These are phyloP conservation scores for Gobiocypris rarus DNA, from an alignment of 2,113 vertebrate genomes.

Conservation along the genomic window DNA sequence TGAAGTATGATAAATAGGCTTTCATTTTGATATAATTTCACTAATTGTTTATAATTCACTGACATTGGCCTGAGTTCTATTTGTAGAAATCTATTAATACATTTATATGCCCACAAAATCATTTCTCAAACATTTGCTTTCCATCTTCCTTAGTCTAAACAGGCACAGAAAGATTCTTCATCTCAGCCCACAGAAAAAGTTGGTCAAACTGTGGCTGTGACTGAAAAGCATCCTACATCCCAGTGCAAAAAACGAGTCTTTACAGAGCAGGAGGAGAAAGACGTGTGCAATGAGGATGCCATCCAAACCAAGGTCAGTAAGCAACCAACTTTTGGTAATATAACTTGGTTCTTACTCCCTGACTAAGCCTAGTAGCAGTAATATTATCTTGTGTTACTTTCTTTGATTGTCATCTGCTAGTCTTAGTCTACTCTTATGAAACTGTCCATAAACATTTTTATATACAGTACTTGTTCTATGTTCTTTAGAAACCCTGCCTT, in stretches of 20 bases:
- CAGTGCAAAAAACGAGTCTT: conserved; percentile 55
- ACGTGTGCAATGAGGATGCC: conserved; percentile 46
- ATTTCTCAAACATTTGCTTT: not conserved
- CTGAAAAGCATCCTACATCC: conserved; percentile 50
- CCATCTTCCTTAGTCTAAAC: conserved; percentile 60
- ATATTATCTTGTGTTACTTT: not conserved
- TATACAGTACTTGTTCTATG: not conserved
- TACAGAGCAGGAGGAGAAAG: conserved; percentile 48
- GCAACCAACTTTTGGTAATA: not conserved
- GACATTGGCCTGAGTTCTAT: not conserved
- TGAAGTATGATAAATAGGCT: not conserved
- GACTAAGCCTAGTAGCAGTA: not conserved
- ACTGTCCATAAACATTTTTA: not conserved
- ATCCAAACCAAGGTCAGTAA: conserved; percentile 63
- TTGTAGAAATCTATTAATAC: not conserved
- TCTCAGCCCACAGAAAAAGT: conserved; percentile 32
- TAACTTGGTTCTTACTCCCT: not conserved
- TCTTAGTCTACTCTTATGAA: not conserved
- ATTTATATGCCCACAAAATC: not conserved
- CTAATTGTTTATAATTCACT: not conserved
- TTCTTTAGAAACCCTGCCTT: conserved; percentile 54
- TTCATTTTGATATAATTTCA: not conserved
- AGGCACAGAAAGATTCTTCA: conserved; percentile 57
- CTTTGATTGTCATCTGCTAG: not conserved
- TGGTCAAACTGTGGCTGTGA: conserved; percentile 42